Conservation (phyloP, 2,797 vertebrate species). For the Pyrocephalus nanus region DNA sequence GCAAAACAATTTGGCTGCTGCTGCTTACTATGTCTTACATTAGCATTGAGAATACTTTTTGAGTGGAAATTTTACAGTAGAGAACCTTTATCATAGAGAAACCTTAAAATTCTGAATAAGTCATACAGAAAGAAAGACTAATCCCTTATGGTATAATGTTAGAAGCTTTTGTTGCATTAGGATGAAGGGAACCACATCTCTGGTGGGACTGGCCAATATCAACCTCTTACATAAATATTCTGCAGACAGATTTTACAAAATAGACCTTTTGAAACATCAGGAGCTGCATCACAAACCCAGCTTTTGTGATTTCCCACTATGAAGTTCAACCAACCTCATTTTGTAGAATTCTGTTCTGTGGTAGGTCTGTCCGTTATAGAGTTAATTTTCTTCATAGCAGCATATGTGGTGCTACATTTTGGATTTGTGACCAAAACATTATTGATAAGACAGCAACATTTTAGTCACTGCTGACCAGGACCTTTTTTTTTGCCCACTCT, state of each 20-base stretch:
- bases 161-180: not conserved
- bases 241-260: not conserved
- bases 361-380: not conserved
- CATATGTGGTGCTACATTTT: not conserved
- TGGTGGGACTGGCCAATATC: not conserved
- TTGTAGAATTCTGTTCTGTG: not conserved
- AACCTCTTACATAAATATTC: not conserved
- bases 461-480: not conserved
- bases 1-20: not conserved
- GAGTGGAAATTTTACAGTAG: not conserved
- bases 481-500: not conserved
- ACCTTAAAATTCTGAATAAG: not conserved
- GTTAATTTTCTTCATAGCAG: not conserved
- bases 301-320: not conserved
- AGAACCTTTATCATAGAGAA: not conserved
- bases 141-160: not conserved
- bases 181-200: not conserved
- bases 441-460: not conserved
- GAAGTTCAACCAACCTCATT: not conserved
- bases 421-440: not conserved
- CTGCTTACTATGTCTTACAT: not conserved
- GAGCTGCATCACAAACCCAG: not conserved
- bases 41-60: not conserved
- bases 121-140: not conserved
- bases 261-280: not conserved